These are phyloP conservation scores for Julus scanicus DNA, from an alignment of 2,888 invertebrate genomes.

Conservation along the genomic window DNA sequence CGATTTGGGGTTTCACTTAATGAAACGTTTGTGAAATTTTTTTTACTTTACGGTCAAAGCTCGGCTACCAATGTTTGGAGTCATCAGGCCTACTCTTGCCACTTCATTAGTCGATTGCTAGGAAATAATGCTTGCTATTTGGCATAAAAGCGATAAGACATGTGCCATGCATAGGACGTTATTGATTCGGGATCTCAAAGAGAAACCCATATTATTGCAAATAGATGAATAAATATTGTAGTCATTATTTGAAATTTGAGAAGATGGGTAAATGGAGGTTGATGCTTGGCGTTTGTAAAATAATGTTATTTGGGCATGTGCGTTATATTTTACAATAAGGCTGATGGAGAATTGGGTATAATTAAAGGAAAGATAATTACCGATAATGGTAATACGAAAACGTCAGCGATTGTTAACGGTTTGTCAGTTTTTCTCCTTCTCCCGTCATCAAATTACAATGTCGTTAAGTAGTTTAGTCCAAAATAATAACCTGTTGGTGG, in stretches of 20 bases:
- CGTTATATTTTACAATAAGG: constrained; percentile 25
- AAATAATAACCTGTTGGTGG: constrained; percentile 46
- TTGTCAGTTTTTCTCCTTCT: constrained; percentile 43
- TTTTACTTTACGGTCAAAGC: neutral
- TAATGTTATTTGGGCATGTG: neutral
- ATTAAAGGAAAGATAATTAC: neutral
- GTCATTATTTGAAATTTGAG: constrained; percentile 43
- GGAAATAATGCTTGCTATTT: neutral
- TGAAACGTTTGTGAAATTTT: neutral
- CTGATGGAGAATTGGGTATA: neutral
- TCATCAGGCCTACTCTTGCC: neutral
- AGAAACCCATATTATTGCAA: constrained; percentile 25
- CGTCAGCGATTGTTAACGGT: constrained; percentile 14
- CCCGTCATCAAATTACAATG: constrained; percentile 32
- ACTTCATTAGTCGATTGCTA: neutral
- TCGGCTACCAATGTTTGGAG: neutral
- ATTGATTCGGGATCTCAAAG: neutral
- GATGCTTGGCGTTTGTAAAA: neutral
- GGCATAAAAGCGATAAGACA: constrained; percentile 18
- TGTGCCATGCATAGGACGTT: neutral
- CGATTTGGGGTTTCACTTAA: neutral
- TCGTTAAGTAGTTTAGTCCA: constrained; percentile 47
- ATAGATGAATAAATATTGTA: constrained; percentile 47
- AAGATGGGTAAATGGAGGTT: neutral
- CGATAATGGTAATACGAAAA: neutral